phyloP scores from a whole-genome alignment of 92 coral and sea anemone genomes.

The Galaxea fascicularis region DNA sequence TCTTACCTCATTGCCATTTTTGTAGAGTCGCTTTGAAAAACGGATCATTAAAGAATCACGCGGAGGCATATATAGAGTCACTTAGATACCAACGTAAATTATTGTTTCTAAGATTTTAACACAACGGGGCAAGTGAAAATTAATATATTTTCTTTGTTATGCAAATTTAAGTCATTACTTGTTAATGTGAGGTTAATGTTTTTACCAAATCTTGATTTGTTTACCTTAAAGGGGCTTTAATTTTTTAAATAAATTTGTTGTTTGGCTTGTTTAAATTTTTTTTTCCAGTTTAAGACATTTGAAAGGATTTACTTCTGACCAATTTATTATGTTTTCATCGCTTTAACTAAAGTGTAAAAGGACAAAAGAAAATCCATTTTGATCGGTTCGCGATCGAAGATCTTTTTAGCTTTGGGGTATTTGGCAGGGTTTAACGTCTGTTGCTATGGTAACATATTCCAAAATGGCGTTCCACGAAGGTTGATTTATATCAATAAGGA shows the following conservation, averaged over 20 bases:
- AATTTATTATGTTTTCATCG: background rate
- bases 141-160: background rate
- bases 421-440: constrained; percentile 5
- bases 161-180: background rate
- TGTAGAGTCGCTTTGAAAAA: too few relatives aligned
- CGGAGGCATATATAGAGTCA: background rate
- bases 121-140: background rate
- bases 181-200: background rate
- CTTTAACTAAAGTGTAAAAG: background rate
- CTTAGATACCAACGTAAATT: background rate
- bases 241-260: background rate
- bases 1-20: too few relatives aligned
- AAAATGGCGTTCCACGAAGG: constrained; percentile 86
- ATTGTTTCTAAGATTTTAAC: background rate
- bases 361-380: background rate
- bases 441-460: constrained; percentile 78
- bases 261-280: background rate
- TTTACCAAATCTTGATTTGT: background rate
- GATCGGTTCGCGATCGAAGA: background rate
- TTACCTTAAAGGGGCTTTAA: background rate
- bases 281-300: background rate
- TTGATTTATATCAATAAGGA: constrained; percentile 20
- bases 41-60: too few relatives aligned
- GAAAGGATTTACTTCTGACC: background rate
- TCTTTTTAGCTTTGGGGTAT: background rate